These are phyloP conservation scores for Antheraea pernyi DNA, from an alignment of 1,140 invertebrate species.

Conservation along the genomic window DNA sequence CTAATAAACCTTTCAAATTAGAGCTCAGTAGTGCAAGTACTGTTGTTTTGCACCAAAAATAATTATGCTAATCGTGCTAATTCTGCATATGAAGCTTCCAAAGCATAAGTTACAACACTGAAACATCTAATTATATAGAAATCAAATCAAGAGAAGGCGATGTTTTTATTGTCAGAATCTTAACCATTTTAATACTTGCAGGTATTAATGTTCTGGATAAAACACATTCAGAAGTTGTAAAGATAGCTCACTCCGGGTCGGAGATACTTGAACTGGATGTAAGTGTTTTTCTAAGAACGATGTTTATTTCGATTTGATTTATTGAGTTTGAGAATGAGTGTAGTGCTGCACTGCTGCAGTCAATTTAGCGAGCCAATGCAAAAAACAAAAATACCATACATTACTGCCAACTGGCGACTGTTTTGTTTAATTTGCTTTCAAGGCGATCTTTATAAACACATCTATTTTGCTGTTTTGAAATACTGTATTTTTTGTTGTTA, in stretches of 20 bases:
- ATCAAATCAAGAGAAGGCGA: too few relatives aligned
- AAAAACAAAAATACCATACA: background rate
- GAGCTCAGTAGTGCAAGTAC: too few relatives aligned
- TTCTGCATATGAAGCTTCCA: too few relatives aligned
- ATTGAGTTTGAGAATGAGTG: background rate
- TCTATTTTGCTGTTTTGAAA: too few relatives aligned
- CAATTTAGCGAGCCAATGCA: background rate
- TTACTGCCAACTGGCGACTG: background rate
- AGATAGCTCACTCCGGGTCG: slow-evolving; percentile 92
- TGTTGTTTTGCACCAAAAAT: too few relatives aligned
- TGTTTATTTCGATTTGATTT: background rate
- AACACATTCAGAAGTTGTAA: slow-evolving; percentile 96
- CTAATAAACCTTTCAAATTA: too few relatives aligned
- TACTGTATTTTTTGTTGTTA: too few relatives aligned
- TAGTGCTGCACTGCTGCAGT: background rate
- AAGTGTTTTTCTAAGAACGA: slow-evolving; percentile 32
- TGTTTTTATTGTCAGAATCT: background rate
- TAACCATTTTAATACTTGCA: slow-evolving; percentile 43
- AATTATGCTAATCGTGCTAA: too few relatives aligned
- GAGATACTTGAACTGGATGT: slow-evolving; percentile 92
- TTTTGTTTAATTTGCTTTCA: background rate
- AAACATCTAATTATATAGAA: too few relatives aligned
- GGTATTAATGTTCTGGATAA: slow-evolving; percentile 92
- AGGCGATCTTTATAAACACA: background rate
- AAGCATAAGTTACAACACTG: too few relatives aligned